phyloP scores from a whole-genome alignment of 2,797 vertebrate species.

The Synaphobranchus kaupii region DNA sequence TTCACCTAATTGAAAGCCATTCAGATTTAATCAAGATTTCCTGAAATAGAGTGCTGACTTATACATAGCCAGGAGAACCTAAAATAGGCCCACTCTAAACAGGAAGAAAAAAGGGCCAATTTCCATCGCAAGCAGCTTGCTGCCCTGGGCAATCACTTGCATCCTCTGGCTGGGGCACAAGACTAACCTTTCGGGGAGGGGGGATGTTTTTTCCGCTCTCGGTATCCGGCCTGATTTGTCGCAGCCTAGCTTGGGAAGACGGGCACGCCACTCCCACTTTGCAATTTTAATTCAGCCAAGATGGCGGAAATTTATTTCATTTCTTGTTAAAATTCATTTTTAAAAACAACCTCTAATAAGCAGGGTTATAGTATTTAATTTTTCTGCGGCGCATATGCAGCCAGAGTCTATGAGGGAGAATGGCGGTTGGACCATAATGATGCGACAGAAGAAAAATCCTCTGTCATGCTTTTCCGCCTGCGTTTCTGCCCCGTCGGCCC shows the following conservation, averaged over 20 bases:
- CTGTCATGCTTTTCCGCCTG: slow-evolving; percentile 81
- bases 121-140: slow-evolving; percentile 54
- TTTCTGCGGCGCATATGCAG: slow-evolving; percentile 19
- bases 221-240: slow-evolving; percentile 64
- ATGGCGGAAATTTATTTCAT: slow-evolving; percentile 29
- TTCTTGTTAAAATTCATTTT: too few relatives aligned
- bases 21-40: slow-evolving; percentile 69
- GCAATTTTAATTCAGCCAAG: slow-evolving; percentile 58
- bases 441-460: slow-evolving; percentile 73
- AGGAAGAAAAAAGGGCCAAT: slow-evolving; percentile 36
- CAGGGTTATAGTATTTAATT: neutral
- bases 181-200: slow-evolving; percentile 62
- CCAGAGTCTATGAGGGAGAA: slow-evolving; percentile 16
- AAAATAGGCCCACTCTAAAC: slow-evolving; percentile 58
- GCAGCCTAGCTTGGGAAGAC: slow-evolving; percentile 60
- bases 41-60: slow-evolving; percentile 55
- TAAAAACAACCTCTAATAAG: slow-evolving; percentile 7
- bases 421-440: slow-evolving; percentile 59
- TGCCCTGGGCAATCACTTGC: slow-evolving; percentile 62
- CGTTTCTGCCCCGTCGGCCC: slow-evolving; percentile 72
- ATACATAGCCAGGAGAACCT: slow-evolving; percentile 46
- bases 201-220: slow-evolving; percentile 62
- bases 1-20: slow-evolving; percentile 62
- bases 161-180: slow-evolving; percentile 59
- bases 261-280: slow-evolving; percentile 59